These are phyloP conservation scores for Ochropleura leucogaster DNA, from an alignment of 2,888 invertebrate species.

Conservation along the genomic window DNA sequence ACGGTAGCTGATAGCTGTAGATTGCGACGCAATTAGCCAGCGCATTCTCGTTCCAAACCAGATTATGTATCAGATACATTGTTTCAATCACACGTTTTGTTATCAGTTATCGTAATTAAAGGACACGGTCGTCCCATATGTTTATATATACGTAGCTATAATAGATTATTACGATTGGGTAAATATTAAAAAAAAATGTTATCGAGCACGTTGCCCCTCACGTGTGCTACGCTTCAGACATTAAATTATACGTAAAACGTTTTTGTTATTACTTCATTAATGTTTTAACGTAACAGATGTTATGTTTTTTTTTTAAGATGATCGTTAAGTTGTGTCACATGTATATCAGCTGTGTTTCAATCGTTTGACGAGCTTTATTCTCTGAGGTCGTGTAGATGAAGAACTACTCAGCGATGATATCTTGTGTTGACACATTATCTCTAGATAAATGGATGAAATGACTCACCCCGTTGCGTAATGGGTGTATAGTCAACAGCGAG, in stretches of 20 bases:
- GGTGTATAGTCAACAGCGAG: constrained; percentile 4
- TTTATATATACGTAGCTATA: constrained; percentile 20
- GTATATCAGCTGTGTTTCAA: constrained; percentile 12
- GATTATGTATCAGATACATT: constrained; percentile 22
- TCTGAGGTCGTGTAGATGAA: not conserved
- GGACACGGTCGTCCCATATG: constrained; percentile 35
- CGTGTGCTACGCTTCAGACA: constrained; percentile 36
- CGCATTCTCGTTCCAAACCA: constrained; percentile 20
- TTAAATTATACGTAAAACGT: constrained; percentile 9
- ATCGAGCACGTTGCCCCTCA: constrained; percentile 53
- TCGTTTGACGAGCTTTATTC: constrained; percentile 2
- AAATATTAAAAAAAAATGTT: constrained; percentile 37
- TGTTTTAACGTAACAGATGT: constrained; percentile 7
- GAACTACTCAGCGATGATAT: constrained; percentile 15
- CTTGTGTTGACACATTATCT: constrained; percentile 12
- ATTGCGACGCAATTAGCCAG: constrained; percentile 25
- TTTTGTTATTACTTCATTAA: constrained; percentile 8
- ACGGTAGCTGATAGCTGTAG: not conserved
- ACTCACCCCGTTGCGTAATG: constrained; percentile 15
- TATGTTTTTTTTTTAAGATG: constrained; percentile 35
- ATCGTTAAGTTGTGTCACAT: constrained; percentile 19
- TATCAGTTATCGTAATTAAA: constrained; percentile 40
- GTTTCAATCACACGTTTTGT: constrained; percentile 25
- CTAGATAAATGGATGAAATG: not conserved
- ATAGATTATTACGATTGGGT: constrained; percentile 37